Conservation (phyloP, 35 echinoderm and acorn worm species). For the Holothuria glaberrima region DNA sequence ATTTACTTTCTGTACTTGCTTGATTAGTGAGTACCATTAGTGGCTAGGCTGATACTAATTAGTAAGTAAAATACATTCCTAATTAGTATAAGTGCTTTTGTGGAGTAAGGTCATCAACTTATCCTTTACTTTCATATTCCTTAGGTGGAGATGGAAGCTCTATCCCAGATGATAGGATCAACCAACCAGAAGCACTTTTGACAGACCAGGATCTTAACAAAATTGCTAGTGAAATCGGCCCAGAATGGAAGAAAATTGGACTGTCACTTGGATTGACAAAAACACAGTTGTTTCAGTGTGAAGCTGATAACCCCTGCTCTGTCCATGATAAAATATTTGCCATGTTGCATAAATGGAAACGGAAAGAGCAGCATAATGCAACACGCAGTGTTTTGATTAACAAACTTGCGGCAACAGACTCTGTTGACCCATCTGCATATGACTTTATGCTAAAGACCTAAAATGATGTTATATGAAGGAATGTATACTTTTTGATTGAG, state of each 20-base stretch:
- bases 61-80: too few relatives aligned
- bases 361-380: background rate
- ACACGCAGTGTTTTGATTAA: constrained; percentile 1
- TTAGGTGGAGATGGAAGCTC: background rate
- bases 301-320: constrained; percentile 31
- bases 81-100: too few relatives aligned
- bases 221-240: constrained; percentile 11
- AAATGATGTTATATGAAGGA: too few relatives aligned
- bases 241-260: constrained; percentile 35
- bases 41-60: too few relatives aligned
- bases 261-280: background rate
- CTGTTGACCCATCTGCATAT: background rate
- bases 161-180: background rate
- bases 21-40: too few relatives aligned
- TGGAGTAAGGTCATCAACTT: too few relatives aligned
- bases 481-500: too few relatives aligned
- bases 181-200: background rate
- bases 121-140: too few relatives aligned
- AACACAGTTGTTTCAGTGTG: constrained; percentile 21
- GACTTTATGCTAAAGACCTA: constrained; percentile 6
- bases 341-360: constrained; percentile 47
- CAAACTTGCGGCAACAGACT: background rate
- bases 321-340: constrained; percentile 37
- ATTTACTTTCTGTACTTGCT: too few relatives aligned
- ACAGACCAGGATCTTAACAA: constrained; percentile 52